Base-by-base conservation (phyloP, 1,140 invertebrate genomes). In the Lasaia peninsularis region DNA sequence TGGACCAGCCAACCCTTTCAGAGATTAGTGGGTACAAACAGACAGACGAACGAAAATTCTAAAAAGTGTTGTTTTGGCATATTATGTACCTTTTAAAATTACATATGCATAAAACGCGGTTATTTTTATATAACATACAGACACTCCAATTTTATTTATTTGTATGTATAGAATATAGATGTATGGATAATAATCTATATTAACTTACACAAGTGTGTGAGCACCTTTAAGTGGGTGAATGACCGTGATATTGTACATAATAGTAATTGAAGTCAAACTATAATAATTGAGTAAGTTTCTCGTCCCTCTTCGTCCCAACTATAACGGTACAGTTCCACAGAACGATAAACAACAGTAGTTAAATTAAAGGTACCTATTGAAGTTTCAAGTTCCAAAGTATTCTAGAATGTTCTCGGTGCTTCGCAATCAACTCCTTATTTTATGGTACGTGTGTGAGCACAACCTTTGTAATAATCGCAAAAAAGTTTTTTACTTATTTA, bases 211-310 rank as follows among this genome's bases (percentile, higher is more conserved):
- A 44, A 18, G 40, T 44, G 10, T 44, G 5, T 5, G 16, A 8
- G 10, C 11, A 21, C 10, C 18, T 11, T 52, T 53, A 58, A 40
- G 52, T 58, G 60, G 69, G 69, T 71, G 60, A 65, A n/a, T 71
- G 69, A 71, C 69, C 69, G 69, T 55, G 58, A 63, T 67, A 65
- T 63, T 68, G 62, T 69, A 62, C 62, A 60, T 61, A 58, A 68
- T 71, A 57, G 62, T 59, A 61, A 63, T 48, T 66, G 56, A 58
- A 68, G 60, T 60, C 62, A 65, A 67, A 71, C 67, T 48, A 48
- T 62, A 60, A 50, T 63, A 67, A 71, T 71, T 71, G 68, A 71
- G 60, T 71, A 71, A 71, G 65, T 60, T 65, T 65, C 65, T 63
- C 58, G 65, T 60, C 68, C 65, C 65, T 63, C 61, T 62, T 62